Evolutionary conservation across 2,888 invertebrate species (phyloP), one percentile per base, ranked within the genome.

Genomic region (Drosophila cracens): DNA sequence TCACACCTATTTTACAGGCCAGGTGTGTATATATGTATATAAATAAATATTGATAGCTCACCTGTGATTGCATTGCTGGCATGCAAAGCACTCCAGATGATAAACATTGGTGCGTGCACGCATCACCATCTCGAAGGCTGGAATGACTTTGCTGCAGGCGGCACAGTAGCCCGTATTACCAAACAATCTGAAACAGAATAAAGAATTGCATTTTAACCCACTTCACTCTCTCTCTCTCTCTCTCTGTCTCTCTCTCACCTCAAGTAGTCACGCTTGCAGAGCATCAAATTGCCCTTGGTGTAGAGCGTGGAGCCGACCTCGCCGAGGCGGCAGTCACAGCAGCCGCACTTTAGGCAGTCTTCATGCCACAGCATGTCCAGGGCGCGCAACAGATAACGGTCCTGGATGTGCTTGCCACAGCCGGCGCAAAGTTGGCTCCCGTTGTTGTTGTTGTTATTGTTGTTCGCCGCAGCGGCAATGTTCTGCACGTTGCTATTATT

Each of bases 51-150:
- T 21, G 61, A 71, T 63, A 64, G 62, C 95, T 94, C 92, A 99
- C 99, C 99, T 97, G 94, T 99, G 99, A 94, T 98, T 98, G 94
- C 99, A 99, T 93, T 99, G 98, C 92, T 99, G 99, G 93, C 99
- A 99, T 61, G 99, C 99, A 93, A 99, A 99, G 94, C 99, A 99
- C 94, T 99, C 99, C 90, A 99, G 95, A 93, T 99, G 99, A 93
- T 99, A 99, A 74, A 99, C 99, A 92, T 99, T 99, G 93, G 96
- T 97, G 89, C 98, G 96, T 53, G 99, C 99, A 83, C 99, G 95
- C 99, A 99, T 99, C 86, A 99, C 99, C 98, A 99, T 98, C 94
- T 99, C 99, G 93, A 99, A 99, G 60, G 99, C 99, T 4, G 99
- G 99, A 92, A 99, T 99, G 92, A 98, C 97, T 94, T 99, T 99